These are phyloP conservation scores for Tyrannus savana DNA, from an alignment of 2,113 vertebrate genomes.

Conservation along the genomic window DNA sequence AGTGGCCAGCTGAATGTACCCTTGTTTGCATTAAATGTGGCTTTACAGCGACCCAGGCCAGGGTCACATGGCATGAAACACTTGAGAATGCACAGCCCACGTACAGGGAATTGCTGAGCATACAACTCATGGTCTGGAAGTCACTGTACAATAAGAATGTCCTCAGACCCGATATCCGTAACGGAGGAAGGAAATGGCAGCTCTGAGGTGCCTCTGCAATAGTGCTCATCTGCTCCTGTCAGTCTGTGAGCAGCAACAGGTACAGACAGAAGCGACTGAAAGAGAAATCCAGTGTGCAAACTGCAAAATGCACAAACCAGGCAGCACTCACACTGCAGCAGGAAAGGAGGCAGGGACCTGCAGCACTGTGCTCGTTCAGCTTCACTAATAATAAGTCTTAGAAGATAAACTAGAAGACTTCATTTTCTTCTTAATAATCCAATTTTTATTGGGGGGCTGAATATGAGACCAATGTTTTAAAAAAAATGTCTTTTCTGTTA, in stretches of 20 bases:
- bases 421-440: background rate
- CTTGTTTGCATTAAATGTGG: background rate
- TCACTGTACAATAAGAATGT: background rate
- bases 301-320: background rate
- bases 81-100: background rate
- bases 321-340: background rate
- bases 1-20: background rate
- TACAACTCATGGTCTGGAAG: background rate
- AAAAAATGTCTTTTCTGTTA: background rate
- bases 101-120: background rate
- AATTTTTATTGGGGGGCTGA: background rate
- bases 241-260: background rate
- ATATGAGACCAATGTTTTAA: background rate
- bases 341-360: background rate
- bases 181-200: background rate
- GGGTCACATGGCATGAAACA: background rate
- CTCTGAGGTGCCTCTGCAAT: background rate
- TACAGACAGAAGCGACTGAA: background rate
- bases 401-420: background rate
- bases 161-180: background rate
- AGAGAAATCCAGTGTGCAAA: background rate
- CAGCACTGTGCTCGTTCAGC: rapidly evolving
- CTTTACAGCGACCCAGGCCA: background rate
- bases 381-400: background rate
- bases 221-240: background rate